Evolutionary conservation across 2,888 invertebrate species (phyloP), one percentile per base, ranked within the genome.

Genomic region (Drosophila meridionalis): DNA sequence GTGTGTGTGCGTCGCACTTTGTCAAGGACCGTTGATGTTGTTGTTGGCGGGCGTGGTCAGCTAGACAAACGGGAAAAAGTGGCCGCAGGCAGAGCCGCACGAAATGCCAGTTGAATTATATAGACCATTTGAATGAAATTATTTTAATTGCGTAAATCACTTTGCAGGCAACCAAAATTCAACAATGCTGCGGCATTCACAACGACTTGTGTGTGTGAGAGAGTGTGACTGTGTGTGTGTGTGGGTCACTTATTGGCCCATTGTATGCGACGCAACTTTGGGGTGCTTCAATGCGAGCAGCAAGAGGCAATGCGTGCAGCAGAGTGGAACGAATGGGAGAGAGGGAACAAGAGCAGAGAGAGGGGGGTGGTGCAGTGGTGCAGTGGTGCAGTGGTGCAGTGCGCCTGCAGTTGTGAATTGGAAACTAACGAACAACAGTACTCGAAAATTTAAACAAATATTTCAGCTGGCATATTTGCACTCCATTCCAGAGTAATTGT

Each of bases 101-200:
- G 73, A 85, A 89, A 89, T 88, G 78, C 88, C 78, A 88, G 80
- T 76, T 88, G 86, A 87, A 87, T 87, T 87, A 90, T 87, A 88
- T 88, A 83, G 83, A 83, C 79, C 81, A 87, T 88, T 87, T 88
- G 89, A 88, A 83, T 81, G 83, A 87, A 90, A 87, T 87, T 90
- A 87, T 87, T 87, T 87, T 90, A 87, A 87, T 87, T 87, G 90
- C 87, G 90, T 87, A 87, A 90, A 90, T 90, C 87, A 87, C 89
- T 90, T 90, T 90, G 79, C 78, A 75, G 73, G 69, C 72, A 79
- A 82, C 85, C 85, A 70, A 74, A 87, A 78, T 82, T 73, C 83
- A 89, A 87, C 84, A 84, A 87, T 78, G 82, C 78, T 73, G 89
- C 73, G 81, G 77, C 75, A 78, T 80, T 80, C 62, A 56, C 63